phyloP scores from a whole-genome alignment of 2,888 invertebrate species.

The Conistra vaccinii region DNA sequence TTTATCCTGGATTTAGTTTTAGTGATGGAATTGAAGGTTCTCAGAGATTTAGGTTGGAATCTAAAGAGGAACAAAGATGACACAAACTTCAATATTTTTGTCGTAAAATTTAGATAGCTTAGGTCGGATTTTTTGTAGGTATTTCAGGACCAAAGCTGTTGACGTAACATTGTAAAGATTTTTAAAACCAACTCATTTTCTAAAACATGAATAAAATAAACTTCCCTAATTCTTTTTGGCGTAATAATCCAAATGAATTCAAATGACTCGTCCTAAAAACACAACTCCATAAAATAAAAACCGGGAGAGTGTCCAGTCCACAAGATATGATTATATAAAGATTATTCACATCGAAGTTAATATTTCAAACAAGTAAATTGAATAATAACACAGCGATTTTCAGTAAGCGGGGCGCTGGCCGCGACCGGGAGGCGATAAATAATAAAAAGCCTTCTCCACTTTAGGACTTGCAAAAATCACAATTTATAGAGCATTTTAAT shows the following conservation, averaged over 20 bases:
- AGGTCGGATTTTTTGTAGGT: neutral
- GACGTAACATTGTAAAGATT: slow-evolving; percentile 14
- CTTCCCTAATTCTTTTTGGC: slow-evolving; percentile 43
- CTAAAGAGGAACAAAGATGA: slow-evolving; percentile 9
- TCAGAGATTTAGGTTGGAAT: neutral
- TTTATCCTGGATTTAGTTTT: slow-evolving; percentile 53
- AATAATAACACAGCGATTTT: slow-evolving; percentile 89
- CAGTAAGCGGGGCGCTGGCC: slow-evolving; percentile 86
- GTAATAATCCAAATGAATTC: slow-evolving; percentile 36
- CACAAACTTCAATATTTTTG: slow-evolving; percentile 31
- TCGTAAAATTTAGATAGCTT: slow-evolving; percentile 16
- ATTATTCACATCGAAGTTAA: slow-evolving; percentile 80
- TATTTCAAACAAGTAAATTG: slow-evolving; percentile 88
- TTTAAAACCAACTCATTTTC: slow-evolving; percentile 18
- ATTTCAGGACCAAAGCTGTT: slow-evolving; percentile 22
- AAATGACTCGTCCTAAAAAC: slow-evolving; percentile 43
- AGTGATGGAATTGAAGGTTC: slow-evolving; percentile 25
- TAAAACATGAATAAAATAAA: slow-evolving; percentile 33
- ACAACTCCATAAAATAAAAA: slow-evolving; percentile 39
- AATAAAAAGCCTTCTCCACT: slow-evolving; percentile 91
- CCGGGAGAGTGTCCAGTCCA: slow-evolving; percentile 56
- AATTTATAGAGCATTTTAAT: slow-evolving; percentile 91
- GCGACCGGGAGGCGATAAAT: slow-evolving; percentile 87
- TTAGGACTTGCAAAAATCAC: slow-evolving; percentile 91
- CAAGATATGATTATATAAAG: slow-evolving; percentile 71